These are phyloP conservation scores for Oscheius sp. DNA, from an alignment of 1,140 invertebrate species.

Conservation along the genomic window DNA sequence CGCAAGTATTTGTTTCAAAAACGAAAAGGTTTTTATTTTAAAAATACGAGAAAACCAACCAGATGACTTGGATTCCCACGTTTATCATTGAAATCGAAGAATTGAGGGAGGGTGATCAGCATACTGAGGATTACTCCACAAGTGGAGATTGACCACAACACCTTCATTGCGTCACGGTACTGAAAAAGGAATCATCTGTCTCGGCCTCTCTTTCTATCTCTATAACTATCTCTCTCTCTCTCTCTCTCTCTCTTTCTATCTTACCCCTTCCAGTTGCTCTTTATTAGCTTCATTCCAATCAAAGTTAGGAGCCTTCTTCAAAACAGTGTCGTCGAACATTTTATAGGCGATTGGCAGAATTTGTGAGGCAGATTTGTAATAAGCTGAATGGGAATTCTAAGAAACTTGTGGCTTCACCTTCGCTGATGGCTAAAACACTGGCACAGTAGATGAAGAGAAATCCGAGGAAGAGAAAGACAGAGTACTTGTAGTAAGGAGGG, in stretches of 20 bases:
- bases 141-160: conserved; percentile 27
- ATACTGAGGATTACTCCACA: conserved; percentile 28
- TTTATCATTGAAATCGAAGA: conserved; percentile 38
- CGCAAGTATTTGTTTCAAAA: too few species aligned
- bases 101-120: conserved; percentile 32
- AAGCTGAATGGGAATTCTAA: conserved; percentile 15
- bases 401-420: background rate
- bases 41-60: background rate
- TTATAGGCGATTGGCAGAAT: conserved; percentile 34
- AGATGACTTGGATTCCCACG: conserved; percentile 30
- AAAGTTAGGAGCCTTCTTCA: conserved; percentile 18
- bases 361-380: conserved; percentile 25
- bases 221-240: background rate
- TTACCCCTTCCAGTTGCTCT: conserved; percentile 21
- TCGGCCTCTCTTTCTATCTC: background rate
- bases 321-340: conserved; percentile 36
- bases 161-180: conserved; percentile 32
- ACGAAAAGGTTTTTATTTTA: background rate
- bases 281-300: conserved; percentile 23
- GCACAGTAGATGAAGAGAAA: conserved; percentile 28
- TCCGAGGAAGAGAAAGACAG: conserved; percentile 17
- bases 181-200: background rate
- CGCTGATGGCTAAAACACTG: conserved; percentile 22
- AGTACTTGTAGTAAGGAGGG: conserved; percentile 38
- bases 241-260: background rate